Evolutionary conservation across 2,797 vertebrate genomes (phyloP).

Genomic region (Pseudocheirus occidentalis): DNA sequence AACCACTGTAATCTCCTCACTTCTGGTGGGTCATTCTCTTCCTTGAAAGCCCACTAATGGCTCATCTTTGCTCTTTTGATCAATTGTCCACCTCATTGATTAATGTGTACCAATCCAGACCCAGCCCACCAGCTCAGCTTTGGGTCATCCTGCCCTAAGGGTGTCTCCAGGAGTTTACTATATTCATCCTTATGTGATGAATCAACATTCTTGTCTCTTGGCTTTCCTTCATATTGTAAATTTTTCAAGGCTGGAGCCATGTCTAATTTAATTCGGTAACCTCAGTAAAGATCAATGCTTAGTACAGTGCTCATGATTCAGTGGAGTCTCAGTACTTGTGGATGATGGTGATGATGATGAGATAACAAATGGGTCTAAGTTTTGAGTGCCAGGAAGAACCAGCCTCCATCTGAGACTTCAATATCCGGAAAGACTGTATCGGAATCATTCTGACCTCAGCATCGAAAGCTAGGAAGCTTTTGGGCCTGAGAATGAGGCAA

Average conservation of each 20-base stretch:
- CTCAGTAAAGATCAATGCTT: constrained; percentile 7
- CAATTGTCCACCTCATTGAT: background rate
- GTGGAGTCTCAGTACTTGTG: background rate
- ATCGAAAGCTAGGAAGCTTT: background rate
- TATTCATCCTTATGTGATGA: background rate
- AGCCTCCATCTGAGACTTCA: background rate
- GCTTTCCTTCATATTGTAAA: constrained; percentile 4
- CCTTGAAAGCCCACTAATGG: background rate
- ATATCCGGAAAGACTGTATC: background rate
- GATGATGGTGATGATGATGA: background rate
- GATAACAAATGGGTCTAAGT: background rate
- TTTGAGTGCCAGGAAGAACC: background rate
- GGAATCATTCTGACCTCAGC: background rate
- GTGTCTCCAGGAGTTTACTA: background rate
- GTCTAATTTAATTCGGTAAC: constrained; percentile 30
- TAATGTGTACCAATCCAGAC: background rate
- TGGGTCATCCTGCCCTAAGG: background rate
- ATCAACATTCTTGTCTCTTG: constrained; percentile 20
- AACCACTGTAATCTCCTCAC: background rate
- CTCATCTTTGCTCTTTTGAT: background rate
- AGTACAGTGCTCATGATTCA: background rate
- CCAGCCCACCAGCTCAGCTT: background rate
- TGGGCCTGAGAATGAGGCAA: background rate
- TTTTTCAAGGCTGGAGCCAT: background rate
- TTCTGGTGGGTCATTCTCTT: background rate